Base-by-base conservation (phyloP, 2,797 vertebrate genomes). In the Phataginus tetradactyla region DNA sequence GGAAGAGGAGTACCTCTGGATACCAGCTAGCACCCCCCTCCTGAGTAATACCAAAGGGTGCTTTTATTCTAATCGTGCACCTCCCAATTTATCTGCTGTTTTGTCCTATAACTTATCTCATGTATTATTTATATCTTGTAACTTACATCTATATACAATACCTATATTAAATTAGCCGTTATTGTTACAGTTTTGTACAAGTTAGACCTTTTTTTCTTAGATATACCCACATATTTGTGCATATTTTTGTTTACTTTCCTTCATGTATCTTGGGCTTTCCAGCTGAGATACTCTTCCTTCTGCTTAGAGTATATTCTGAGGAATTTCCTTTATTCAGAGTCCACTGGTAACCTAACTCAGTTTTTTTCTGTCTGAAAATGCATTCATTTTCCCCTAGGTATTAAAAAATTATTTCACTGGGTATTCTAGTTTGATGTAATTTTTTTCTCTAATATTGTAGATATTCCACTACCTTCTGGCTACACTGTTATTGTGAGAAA, bases 181-280 rank as follows among this genome's bases (percentile, higher is more conserved):
- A 79, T 66, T 34, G 12, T 37, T 49, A 63, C 12, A 72, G 18
- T 4, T 61, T 84, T 78, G 77, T 64, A 69, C 17, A 72, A 84
- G n/a, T 57, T 63, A 42, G 39, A 57, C 45, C 2, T 51, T 84
- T 78, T 75, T 72, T 34, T 29, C 15, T 85, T 78, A 63, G 64
- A 96, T 42, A 74, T 66, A 79, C 21, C 74, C 78, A 87, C 20
- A 64, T 77, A 80, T 86, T 81, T 96, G 27, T 3, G 21, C 34
- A 61, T 57, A 92, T 84, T 88, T 87, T 91, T 86, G 9, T 80
- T 96, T 71, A 51, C n/a, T 51, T 88, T 79, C 23, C 25, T 90
- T 84, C 55, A 91, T 89, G 10, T 71, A 61, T 64, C 55, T 87
- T 71, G 29, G n/a, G 45, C 39, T 92, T 66, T 88, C 37, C 17